Conservation (phyloP, 1,140 invertebrate species). For the Probaryconus sp. region DNA sequence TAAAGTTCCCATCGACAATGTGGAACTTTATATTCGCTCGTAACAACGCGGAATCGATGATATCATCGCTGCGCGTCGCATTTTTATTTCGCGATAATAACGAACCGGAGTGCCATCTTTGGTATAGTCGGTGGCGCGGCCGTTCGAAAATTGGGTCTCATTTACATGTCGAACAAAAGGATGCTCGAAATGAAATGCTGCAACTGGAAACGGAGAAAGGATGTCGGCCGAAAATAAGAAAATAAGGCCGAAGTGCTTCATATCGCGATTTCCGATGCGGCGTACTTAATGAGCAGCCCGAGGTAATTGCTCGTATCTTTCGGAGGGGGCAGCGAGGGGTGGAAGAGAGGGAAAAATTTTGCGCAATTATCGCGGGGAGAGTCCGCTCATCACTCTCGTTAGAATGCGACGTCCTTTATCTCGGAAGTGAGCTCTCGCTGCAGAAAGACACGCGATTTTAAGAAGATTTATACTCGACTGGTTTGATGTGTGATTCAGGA, state of each 20-base stretch:
- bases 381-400: conserved; percentile 1
- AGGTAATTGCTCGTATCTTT: conserved; percentile 26
- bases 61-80: conserved; percentile 47
- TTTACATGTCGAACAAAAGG: conserved; percentile 63
- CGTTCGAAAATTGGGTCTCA: conserved; percentile 60
- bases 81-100: conserved; percentile 57
- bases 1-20: conserved; percentile 52
- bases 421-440: no score
- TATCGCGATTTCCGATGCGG: conserved; percentile 36
- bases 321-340: no score
- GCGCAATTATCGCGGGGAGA: neutral
- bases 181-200: conserved; percentile 46
- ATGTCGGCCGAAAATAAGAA: conserved; percentile 44
- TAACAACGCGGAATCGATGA: conserved; percentile 48
- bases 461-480: no score
- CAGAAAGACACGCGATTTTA: no score
- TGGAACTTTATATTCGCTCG: conserved; percentile 45
- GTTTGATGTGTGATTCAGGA: no score
- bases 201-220: conserved; percentile 57
- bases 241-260: conserved; percentile 33
- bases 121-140: conserved; percentile 17
- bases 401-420: no score
- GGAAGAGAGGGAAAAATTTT: conserved; percentile 13
- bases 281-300: conserved; percentile 38
- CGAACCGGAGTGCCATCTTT: conserved; percentile 49